A percentile compares a stretch with the other conserved stretches of the same genome.
phyloP scores from a whole-genome alignment of 2,797 vertebrate species.

The Phyllotis vaccarum region DNA sequence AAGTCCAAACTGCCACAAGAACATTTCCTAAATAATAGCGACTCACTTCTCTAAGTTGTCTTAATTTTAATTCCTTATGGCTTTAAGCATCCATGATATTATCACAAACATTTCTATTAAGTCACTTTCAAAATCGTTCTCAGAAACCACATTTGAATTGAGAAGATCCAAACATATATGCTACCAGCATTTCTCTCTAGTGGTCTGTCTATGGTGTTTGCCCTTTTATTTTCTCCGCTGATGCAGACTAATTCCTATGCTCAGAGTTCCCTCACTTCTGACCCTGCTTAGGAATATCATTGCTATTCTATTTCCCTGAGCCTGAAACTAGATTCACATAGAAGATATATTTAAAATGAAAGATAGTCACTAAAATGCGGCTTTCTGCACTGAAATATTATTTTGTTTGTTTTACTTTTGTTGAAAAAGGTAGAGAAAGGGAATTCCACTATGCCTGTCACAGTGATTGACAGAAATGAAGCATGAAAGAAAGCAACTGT shows the following conservation, averaged over 20 bases:
- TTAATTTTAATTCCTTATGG: background rate
- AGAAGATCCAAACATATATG: background rate
- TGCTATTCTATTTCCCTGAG: background rate
- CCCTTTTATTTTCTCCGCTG: background rate
- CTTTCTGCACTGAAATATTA: constrained; percentile 60
- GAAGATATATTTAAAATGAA: background rate
- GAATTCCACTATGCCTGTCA: constrained; percentile 71
- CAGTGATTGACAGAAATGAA: constrained; percentile 79
- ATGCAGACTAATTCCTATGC: background rate
- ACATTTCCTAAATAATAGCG: background rate
- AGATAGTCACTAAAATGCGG: constrained; percentile 53
- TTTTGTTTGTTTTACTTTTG: constrained; percentile 72
- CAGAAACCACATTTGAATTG: background rate
- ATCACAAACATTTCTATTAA: constrained; percentile 33
- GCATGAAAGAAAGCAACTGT: constrained; percentile 71
- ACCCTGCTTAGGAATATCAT: background rate
- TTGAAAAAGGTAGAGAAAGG: constrained; percentile 52
- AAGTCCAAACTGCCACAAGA: background rate
- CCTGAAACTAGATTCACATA: constrained; percentile 11
- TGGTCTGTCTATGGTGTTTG: background rate
- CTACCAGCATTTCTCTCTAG: background rate
- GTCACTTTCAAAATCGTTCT: constrained; percentile 9
- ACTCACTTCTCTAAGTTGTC: background rate
- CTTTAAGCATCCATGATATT: background rate
- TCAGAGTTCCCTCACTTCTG: background rate